These are phyloP conservation scores for Margarornis squamiger DNA, from an alignment of 2,797 vertebrate genomes.

Conservation along the genomic window DNA sequence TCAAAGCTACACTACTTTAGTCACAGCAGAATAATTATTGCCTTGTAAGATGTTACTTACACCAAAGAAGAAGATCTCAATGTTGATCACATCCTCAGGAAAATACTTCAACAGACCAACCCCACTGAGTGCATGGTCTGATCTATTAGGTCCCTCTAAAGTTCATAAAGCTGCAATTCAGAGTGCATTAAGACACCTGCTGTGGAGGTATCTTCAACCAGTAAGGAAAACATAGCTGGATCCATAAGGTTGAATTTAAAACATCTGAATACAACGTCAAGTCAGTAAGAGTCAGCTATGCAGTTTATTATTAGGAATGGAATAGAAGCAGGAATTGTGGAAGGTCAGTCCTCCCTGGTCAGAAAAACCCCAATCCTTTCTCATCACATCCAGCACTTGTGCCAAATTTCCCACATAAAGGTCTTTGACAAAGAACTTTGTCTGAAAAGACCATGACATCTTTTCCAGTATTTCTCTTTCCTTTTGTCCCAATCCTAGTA, in stretches of 20 bases:
- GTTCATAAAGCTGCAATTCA: not conserved
- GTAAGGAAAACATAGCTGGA: not conserved
- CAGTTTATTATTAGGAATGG: not conserved
- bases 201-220: not conserved
- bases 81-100: not conserved
- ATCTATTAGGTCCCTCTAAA: not conserved
- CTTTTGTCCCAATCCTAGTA: not conserved
- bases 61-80: not conserved
- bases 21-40: not conserved
- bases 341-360: accelerated
- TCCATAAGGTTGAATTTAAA: not conserved
- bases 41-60: not conserved
- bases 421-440: not conserved
- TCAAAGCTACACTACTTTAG: not conserved
- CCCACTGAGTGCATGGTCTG: not conserved
- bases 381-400: not conserved
- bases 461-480: not conserved
- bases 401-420: not conserved
- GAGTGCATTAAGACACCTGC: not conserved
- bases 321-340: not conserved
- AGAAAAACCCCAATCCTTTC: not conserved
- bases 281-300: not conserved
- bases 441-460: not conserved
- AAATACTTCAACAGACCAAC: not conserved
- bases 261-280: not conserved